Percentiles rank a stretch among this genome's conserved stretches.
Conservation (phyloP, 1,140 invertebrate genomes). For the Aricia agestis region DNA sequence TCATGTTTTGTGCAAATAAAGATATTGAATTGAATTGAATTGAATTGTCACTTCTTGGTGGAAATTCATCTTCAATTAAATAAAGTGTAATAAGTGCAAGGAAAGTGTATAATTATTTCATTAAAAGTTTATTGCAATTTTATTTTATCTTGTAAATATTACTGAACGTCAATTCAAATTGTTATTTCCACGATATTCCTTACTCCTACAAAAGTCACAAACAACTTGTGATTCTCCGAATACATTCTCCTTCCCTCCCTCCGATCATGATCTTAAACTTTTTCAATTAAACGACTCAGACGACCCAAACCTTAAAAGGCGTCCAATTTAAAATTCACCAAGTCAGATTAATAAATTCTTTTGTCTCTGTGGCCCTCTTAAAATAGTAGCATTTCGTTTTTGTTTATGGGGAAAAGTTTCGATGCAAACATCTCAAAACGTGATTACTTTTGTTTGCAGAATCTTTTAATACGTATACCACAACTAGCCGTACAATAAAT, state of each 20-base stretch:
- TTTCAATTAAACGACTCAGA: slow-evolving; percentile 6
- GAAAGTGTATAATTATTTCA: no score
- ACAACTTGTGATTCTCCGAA: neutral
- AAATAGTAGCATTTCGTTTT: neutral
- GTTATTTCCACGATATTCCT: neutral
- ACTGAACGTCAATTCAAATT: no score
- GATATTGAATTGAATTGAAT: no score
- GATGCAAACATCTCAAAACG: neutral
- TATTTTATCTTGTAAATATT: no score
- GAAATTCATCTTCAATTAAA: no score
- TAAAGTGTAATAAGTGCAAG: no score
- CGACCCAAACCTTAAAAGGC: neutral
- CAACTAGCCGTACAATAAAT: neutral
- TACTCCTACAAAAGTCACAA: neutral
- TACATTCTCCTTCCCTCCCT: neutral
- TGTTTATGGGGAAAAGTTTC: neutral
- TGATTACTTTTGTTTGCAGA: neutral
- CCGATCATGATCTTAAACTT: slow-evolving; percentile 5
- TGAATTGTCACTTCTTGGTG: no score
- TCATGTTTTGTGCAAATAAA: no score
- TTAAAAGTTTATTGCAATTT: no score
- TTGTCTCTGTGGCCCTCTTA: slow-evolving; percentile 10
- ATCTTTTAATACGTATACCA: neutral
- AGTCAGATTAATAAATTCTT: slow-evolving; percentile 13
- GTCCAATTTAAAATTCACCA: slow-evolving; percentile 12